Base-by-base conservation (phyloP, 92 coral and sea anemone genomes). In the Parazoanthus swiftii region DNA sequence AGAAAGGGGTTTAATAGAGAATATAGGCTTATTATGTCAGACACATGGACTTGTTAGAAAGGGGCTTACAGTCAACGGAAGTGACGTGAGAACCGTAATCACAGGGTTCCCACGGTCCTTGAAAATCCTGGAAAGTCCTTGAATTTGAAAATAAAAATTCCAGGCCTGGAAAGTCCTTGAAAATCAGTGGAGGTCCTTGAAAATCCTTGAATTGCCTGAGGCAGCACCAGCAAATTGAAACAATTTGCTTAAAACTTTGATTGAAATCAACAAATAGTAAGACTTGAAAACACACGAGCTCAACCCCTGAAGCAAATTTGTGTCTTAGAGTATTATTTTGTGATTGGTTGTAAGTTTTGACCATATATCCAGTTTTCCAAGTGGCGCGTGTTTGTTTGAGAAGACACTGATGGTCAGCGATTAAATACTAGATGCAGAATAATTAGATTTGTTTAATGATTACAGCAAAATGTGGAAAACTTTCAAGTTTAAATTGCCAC, bases 271-370 rank as follows among this genome's bases (percentile, higher is more conserved):
- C 71, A 65, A 65, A 65, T 65, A 65, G 71, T 65, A 65, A 65
- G 71, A 65, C 71, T 65, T 65, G 71, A 65, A 65, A 65, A 65
- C 71, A 65, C 71, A 65, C 71, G 71, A 65, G 71, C 71, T 65
- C 71, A 65, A 65, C 71, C 71, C 71, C 71, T 65, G 71, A 65
- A 65, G 71, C 71, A 65, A 65, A 65, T 65, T 65, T 65, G 71
- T 65, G 71, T 65, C 71, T 65, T 65, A 65, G 71, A 65, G 71
- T 65, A 65, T 65, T 65, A 65, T 65, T 65, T 65, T 65, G 71
- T 65, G 71, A 65, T 65, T 65, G 71, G 71, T 65, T 65, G 71
- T 65, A 65, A 65, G 71, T 65, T 65, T 65, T 65, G 71, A 65
- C 71, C 71, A 65, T 65, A 65, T 65, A 65, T 65, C 71, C 71